Base-by-base conservation (phyloP, 37 sponge, comb jelly and placozoan genomes). In the Theonella swinhoei region DNA sequence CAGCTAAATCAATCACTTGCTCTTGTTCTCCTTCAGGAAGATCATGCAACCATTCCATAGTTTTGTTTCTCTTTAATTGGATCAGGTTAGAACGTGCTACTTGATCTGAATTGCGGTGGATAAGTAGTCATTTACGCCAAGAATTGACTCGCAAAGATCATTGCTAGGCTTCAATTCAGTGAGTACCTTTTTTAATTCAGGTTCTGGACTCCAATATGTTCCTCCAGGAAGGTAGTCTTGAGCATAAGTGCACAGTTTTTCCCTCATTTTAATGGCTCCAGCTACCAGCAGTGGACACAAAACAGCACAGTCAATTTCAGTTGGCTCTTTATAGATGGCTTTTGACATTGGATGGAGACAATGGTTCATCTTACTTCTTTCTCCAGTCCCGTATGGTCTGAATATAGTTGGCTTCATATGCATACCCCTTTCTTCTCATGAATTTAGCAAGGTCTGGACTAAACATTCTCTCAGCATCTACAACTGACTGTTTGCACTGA, bases 91-190 rank as follows among this genome's bases (percentile, higher is more conserved):
- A 62, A 24, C 59, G 59, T 59, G 87, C 54, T 4, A 78, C 1
- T 62, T 86, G 87, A 62, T 28, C 20, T 3, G 79, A 4, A 86
- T 71, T 5, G 74, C 74, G 3, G 73, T 79, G 2, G 68, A n/a
- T 73, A 83, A 43, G 32, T 75, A 75, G 30, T 83, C 84, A 64
- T 83, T 83, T 2, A 83, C 72, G 36, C 87, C 87, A 5, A 86
- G 74, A 4, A 86, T 70, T n/a, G 74, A 72, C 34, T 86, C 87
- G 72, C 87, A 79, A 17, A 86, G 9, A 32, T 86, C 87, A 72
- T 86, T 86, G 29, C 66, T 86, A 3, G 87, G 87, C 3, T 54
- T 71, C 42, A 86, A 22, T 54, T 43, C 62, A 23, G 28, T 29
- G 3, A 86, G 70, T 20, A 78, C 42, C 32, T 42, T 33, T 33